Evolutionary conservation across 2,797 vertebrate genomes (phyloP).

Genomic region (Acipenser ruthenus): DNA sequence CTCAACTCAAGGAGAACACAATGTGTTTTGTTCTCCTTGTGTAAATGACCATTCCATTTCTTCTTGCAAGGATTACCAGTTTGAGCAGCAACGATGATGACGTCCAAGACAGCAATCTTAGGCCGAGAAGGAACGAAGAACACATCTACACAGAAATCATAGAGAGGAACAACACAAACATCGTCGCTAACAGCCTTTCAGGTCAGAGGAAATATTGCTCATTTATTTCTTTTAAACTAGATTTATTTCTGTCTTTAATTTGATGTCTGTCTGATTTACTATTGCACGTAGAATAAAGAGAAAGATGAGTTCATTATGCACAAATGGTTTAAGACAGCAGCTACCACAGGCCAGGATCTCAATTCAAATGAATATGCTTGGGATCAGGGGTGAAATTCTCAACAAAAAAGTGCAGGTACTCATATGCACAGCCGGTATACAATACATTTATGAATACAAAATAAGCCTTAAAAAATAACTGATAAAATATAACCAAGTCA

Average conservation of each 20-base stretch:
- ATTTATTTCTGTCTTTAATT: too few relatives aligned
- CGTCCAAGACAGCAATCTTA: not conserved
- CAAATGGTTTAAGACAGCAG: too few relatives aligned
- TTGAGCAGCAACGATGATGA: not conserved
- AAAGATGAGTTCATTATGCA: too few relatives aligned
- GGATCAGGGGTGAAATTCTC: too few relatives aligned
- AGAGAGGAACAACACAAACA: not conserved
- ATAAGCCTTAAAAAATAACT: too few relatives aligned
- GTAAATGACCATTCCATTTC: not conserved
- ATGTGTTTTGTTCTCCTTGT: not conserved
- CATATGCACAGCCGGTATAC: too few relatives aligned
- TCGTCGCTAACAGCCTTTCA: not conserved
- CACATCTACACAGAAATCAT: constrained; percentile 1
- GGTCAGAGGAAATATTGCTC: not conserved
- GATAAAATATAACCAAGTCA: too few relatives aligned
- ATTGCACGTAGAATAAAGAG: too few relatives aligned
- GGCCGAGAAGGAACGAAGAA: not conserved
- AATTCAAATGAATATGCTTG: too few relatives aligned
- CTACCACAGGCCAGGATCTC: too few relatives aligned
- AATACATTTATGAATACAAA: too few relatives aligned
- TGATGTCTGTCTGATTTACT: not conserved
- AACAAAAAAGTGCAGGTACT: not conserved
- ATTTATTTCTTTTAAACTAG: too few relatives aligned
- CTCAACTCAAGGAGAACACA: not conserved
- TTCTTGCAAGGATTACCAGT: not conserved